phyloP scores from a whole-genome alignment of 2,113 vertebrate species.

The Garra rufa region DNA sequence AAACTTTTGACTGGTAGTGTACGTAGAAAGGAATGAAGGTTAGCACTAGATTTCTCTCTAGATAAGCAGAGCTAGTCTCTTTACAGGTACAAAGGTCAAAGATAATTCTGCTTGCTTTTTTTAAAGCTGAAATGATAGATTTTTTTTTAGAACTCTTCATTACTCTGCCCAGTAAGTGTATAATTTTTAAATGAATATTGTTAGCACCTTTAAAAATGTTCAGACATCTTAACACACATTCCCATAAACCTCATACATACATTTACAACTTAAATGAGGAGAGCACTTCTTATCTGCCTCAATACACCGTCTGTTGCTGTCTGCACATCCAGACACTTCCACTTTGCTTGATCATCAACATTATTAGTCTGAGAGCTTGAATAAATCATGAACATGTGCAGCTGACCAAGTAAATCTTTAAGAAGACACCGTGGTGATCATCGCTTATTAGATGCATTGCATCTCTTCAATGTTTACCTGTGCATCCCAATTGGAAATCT shows the following conservation, averaged over 20 bases:
- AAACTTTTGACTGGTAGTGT: no score
- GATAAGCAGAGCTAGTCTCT: background rate
- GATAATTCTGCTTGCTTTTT: background rate
- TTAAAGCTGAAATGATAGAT: background rate
- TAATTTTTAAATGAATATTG: background rate
- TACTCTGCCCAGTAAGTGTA: background rate
- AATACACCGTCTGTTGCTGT: background rate
- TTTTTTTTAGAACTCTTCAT: background rate
- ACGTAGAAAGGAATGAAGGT: background rate
- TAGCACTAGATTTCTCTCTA: background rate
- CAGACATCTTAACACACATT: background rate
- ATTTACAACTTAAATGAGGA: background rate
- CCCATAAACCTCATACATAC: background rate
- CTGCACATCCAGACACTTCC: background rate
- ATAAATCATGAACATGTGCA: background rate
- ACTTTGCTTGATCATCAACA: background rate
- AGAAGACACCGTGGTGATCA: background rate
- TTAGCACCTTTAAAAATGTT: background rate
- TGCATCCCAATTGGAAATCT: background rate
- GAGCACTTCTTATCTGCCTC: background rate
- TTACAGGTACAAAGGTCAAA: background rate
- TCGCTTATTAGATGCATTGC: background rate
- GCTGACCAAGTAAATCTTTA: background rate
- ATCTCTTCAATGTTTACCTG: background rate
- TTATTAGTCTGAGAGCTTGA: background rate